Evolutionary conservation across 30 jellyfish, hydroid and myxozoan genomes (phyloP).

Genomic region (Cassiopea xamachana): DNA sequence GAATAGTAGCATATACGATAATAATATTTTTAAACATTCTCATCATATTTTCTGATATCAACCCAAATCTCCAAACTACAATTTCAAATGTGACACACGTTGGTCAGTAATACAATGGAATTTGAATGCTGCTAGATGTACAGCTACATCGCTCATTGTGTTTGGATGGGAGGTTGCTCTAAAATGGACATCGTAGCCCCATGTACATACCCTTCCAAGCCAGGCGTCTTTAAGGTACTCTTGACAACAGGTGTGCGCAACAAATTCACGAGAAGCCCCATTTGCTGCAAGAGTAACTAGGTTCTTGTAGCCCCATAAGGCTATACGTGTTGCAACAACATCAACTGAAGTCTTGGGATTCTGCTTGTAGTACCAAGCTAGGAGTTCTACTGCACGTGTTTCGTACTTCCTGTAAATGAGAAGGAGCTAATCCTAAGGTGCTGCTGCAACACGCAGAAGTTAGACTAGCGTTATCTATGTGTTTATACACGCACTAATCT

Average conservation of each 20-base stretch:
- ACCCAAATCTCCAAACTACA: no score
- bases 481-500: no score
- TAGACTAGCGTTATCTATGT: no score
- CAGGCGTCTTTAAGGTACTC: slow-evolving; percentile 1
- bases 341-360: slow-evolving; percentile 16
- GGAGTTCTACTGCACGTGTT: slow-evolving; percentile 10
- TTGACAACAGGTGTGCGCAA: slow-evolving; percentile 45
- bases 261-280: slow-evolving; percentile 32
- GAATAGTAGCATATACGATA: no score
- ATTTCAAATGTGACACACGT: no score
- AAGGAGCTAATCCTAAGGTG: neutral
- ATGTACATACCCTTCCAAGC: slow-evolving; percentile 42
- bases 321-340: slow-evolving; percentile 30
- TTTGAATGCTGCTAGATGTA: no score
- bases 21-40: no score
- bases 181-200: no score
- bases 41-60: no score
- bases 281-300: slow-evolving; percentile 44
- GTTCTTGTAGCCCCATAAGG: slow-evolving; percentile 50
- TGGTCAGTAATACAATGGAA: no score
- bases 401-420: slow-evolving; percentile 1
- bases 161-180: no score
- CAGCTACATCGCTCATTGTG: no score
- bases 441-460: neutral
- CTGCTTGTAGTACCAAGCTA: slow-evolving; percentile 17